Conservation (phyloP, 2,888 invertebrate species). For the Colostygia pectinataria region DNA sequence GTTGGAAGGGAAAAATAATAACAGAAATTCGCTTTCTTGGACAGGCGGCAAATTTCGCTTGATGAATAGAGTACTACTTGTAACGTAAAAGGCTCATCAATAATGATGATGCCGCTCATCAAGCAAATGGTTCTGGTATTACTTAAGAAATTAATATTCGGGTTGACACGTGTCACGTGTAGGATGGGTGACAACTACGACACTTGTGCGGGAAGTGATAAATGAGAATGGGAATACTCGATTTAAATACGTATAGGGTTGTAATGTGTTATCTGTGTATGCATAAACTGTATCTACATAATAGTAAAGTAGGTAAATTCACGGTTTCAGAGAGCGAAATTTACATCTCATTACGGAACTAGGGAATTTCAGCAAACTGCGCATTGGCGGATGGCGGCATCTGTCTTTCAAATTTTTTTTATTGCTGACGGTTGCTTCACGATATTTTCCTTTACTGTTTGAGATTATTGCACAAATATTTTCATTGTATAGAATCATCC, state of each 20-base stretch:
- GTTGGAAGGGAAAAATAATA: conserved; percentile 36
- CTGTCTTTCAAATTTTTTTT: too few relatives aligned
- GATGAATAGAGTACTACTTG: conserved; percentile 46
- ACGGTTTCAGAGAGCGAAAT: too few relatives aligned
- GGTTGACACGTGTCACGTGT: conserved; percentile 39
- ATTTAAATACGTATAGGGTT: conserved; percentile 1
- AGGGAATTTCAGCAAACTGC: too few relatives aligned
- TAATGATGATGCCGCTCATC: conserved; percentile 58
- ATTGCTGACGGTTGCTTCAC: too few relatives aligned
- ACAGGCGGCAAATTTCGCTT: conserved; percentile 44
- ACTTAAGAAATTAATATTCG: conserved; percentile 71
- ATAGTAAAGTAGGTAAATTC: too few relatives aligned
- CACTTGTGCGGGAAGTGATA: conserved; percentile 35
- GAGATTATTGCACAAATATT: too few relatives aligned
- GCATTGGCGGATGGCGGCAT: too few relatives aligned
- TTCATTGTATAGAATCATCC: too few relatives aligned
- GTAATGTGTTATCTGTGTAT: neutral
- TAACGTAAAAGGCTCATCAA: conserved; percentile 56
- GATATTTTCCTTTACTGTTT: too few relatives aligned
- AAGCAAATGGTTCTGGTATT: conserved; percentile 55
- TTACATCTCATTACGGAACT: too few relatives aligned
- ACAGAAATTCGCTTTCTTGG: conserved; percentile 41
- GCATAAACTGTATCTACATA: neutral
- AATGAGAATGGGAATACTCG: conserved; percentile 21
- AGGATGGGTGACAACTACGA: conserved; percentile 37